These are phyloP conservation scores for Tetramorium simillimum DNA, from an alignment of 1,140 invertebrate genomes.

Conservation along the genomic window DNA sequence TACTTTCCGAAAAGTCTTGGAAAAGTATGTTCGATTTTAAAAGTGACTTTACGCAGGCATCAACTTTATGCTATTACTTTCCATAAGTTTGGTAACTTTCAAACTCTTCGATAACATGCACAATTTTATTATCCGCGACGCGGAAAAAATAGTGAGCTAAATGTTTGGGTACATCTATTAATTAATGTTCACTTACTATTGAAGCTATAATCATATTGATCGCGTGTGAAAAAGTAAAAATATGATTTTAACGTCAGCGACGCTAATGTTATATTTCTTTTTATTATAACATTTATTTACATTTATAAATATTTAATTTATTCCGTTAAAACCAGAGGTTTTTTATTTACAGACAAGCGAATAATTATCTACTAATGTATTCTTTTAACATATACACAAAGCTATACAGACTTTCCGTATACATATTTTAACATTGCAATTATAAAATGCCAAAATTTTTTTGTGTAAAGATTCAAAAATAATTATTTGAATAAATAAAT, in stretches of 20 bases:
- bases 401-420: not conserved
- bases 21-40: slow-evolving; percentile 35
- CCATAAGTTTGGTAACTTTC: slow-evolving; percentile 21
- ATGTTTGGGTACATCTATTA: not conserved
- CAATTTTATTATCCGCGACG: not conserved
- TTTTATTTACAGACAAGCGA: not conserved
- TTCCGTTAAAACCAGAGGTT: not conserved
- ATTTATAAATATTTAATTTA: not conserved
- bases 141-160: slow-evolving; percentile 9
- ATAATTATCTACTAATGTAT: not conserved
- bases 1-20: slow-evolving; percentile 27
- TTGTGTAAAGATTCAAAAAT: not conserved
- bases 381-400: not conserved
- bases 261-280: not conserved
- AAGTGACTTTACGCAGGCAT: not conserved
- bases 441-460: not conserved
- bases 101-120: not conserved
- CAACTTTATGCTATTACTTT: slow-evolving; percentile 16
- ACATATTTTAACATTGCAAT: slow-evolving; percentile 1
- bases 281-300: not conserved
- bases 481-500: not conserved
- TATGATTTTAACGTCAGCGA: not conserved
- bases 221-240: not conserved
- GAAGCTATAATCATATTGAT: not conserved
- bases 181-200: not conserved